phyloP scores from a whole-genome alignment of 2,888 invertebrate species.

The Drosophila anomalata region DNA sequence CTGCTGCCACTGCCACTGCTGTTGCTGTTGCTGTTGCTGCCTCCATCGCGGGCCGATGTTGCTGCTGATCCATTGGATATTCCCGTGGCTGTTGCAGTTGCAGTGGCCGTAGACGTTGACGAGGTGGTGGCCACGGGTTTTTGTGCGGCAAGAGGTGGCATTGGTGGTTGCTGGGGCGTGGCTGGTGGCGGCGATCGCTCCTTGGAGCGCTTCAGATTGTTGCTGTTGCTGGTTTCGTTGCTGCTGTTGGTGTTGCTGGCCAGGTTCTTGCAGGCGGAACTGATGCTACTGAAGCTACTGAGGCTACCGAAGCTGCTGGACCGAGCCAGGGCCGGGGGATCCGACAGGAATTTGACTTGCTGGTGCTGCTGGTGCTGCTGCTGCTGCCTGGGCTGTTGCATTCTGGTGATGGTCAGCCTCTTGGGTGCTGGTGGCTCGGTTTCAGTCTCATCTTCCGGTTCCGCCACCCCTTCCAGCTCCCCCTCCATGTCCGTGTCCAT shows the following conservation, averaged over 20 bases:
- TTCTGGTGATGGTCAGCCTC: conserved; percentile 48
- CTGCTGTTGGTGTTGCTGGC: conserved; percentile 32
- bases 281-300: conserved; percentile 56
- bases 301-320: conserved; percentile 67
- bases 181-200: conserved; percentile 57
- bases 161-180: conserved; percentile 41
- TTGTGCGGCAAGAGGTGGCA: conserved; percentile 54
- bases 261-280: conserved; percentile 54
- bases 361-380: conserved; percentile 34
- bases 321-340: conserved; percentile 69
- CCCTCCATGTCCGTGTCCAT: conserved; percentile 24
- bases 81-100: conserved; percentile 32
- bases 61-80: conserved; percentile 31
- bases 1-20: conserved; percentile 48
- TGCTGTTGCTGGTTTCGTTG: conserved; percentile 40
- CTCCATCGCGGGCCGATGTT: conserved; percentile 47
- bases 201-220: conserved; percentile 35
- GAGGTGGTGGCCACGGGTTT: conserved; percentile 43
- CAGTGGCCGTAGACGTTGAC: conserved; percentile 36
- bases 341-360: conserved; percentile 60
- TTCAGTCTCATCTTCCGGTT: conserved; percentile 35
- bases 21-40: conserved; percentile 29
- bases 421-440: conserved; percentile 63
- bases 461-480: conserved; percentile 18
- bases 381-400: conserved; percentile 21